phyloP scores from a whole-genome alignment of 1,140 invertebrate species.

The Gyrodactylus bullatarudis region DNA sequence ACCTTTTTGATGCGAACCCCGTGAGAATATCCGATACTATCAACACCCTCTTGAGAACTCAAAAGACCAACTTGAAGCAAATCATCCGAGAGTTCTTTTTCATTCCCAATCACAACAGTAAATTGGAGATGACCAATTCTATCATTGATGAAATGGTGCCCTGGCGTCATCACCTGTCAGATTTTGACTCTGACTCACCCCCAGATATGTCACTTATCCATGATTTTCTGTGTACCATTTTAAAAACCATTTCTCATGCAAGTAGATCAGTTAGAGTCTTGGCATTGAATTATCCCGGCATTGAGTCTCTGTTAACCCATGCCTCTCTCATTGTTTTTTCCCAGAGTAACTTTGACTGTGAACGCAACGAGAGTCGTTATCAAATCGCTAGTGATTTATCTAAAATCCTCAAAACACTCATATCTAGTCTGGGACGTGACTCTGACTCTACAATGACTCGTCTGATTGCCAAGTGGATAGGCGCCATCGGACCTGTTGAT shows the following conservation, averaged over 20 bases:
- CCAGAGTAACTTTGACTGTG: not conserved
- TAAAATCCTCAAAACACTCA: not conserved
- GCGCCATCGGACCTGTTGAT: not conserved
- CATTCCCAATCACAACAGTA: not conserved
- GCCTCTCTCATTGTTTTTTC: not conserved
- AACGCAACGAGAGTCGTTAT: not conserved
- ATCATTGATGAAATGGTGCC: not conserved
- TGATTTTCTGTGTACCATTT: not conserved
- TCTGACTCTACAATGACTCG: not conserved
- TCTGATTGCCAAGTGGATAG: not conserved
- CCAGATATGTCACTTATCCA: not conserved
- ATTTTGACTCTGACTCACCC: not conserved
- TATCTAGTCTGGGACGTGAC: not conserved
- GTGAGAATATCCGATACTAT: not conserved
- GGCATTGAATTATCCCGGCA: not conserved
- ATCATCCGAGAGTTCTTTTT: not conserved
- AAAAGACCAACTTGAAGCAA: not conserved
- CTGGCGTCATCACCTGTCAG: not conserved
- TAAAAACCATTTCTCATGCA: not conserved
- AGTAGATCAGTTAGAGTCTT: not conserved
- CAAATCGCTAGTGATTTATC: not conserved
- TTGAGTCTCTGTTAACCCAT: not conserved
- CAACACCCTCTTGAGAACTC: not conserved
- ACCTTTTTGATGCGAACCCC: not conserved
- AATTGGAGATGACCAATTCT: not conserved